Evolutionary conservation across 2,888 invertebrate genomes (phyloP), one percentile per base, ranked within the genome.

Genomic region (Odontocerum albicorne): DNA sequence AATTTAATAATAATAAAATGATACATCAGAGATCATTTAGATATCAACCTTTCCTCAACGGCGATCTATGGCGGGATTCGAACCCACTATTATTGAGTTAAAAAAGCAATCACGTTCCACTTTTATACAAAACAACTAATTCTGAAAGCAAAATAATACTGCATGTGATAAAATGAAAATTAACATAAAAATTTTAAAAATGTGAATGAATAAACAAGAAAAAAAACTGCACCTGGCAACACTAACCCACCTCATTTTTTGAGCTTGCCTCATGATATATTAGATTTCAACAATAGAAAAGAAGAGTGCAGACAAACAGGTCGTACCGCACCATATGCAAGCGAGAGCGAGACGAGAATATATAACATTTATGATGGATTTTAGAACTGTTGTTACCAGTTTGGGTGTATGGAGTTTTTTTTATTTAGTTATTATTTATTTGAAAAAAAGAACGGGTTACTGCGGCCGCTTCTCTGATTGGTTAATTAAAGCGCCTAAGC

Each of bases 391-490:
- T 51, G 42, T 51, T 51, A 35, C 51, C 44, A 43, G 51, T 51
- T 51, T 51, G 38, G 51, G 51, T 13, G 38, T 19, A 13, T 31
- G 21, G 10, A 22, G 31, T 22, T 22, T 43, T 38, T 36, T 47
- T 47, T n/a, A n/a, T 43, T 51, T 42, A 16, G 33, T 51, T 51
- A 50, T 50, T 49, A 49, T 49, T 46, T 50, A 50, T 50, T 50
- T 43, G 50, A 50, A 50, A 50, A 27, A 50, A 50, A 42, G 50
- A 49, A 49, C 49, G 49, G 49, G 39, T 49, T 49, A 49, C 36
- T 36, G 27, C 49, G 38, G 15, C 27, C 38, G 13, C 38, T 13
- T 36, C 44, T 31, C 22, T 33, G 31, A 40, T 49, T 49, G 49
- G 49, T 40, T 49, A 49, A 49, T 49, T 49, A 49, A 47, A 47